These are phyloP conservation scores for Catostylus mosaicus DNA, from an alignment of 30 jellyfish, hydroid and myxozoan species.

Conservation along the genomic window DNA sequence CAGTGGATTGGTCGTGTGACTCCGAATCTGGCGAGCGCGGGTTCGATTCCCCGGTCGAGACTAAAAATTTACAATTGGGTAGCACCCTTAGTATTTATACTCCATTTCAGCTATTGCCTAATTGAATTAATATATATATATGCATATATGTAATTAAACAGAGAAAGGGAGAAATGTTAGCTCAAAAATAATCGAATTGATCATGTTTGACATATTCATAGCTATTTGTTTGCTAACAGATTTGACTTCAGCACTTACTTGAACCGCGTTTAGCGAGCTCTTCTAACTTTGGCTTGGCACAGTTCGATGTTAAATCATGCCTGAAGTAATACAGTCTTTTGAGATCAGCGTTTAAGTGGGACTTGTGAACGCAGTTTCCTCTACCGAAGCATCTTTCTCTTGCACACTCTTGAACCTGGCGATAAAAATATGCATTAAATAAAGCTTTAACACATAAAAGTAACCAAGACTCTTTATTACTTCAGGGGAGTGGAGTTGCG, in stretches of 20 bases:
- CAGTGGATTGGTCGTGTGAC: too few relatives aligned
- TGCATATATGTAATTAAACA: too few relatives aligned
- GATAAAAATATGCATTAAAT: too few relatives aligned
- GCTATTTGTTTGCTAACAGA: not conserved
- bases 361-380: conserved; percentile 78
- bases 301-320: conserved; percentile 44
- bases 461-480: too few relatives aligned
- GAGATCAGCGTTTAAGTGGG: conserved; percentile 63
- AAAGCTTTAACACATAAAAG: too few relatives aligned
- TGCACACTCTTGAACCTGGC: conserved; percentile 77
- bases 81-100: too few relatives aligned
- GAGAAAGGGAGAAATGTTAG: not conserved
- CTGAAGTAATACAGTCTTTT: conserved; percentile 48
- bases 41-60: too few relatives aligned
- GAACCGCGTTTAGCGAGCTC: conserved; percentile 53
- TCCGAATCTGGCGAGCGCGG: too few relatives aligned
- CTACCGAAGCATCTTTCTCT: conserved; percentile 56
- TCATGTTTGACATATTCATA: not conserved
- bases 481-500: too few relatives aligned
- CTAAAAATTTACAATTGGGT: too few relatives aligned
- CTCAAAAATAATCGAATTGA: not conserved
- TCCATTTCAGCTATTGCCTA: too few relatives aligned
- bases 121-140: too few relatives aligned
- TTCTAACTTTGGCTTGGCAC: conserved; percentile 45
- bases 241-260: conserved; percentile 4